Evolutionary conservation across 2,797 vertebrate genomes (phyloP).

Genomic region (Trichosurus vulpecula): DNA sequence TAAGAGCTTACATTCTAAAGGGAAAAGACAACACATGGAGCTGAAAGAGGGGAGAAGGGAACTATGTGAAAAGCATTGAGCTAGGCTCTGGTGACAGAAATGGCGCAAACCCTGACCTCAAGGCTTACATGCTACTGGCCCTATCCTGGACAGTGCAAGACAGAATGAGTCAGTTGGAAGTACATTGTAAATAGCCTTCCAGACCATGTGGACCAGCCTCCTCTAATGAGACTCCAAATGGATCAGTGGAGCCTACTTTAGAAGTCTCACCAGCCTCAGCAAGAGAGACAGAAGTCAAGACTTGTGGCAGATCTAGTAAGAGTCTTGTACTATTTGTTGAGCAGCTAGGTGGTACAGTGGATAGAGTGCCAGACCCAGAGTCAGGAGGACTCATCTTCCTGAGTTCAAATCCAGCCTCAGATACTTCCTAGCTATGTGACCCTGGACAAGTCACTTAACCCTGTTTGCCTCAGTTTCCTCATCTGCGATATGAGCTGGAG

Average conservation of each 20-base stretch:
- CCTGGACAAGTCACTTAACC: too few species aligned
- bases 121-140: neutral
- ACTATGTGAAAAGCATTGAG: neutral
- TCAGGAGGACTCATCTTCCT: too few species aligned
- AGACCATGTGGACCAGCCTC: too few species aligned
- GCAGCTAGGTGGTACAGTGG: too few species aligned
- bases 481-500: too few species aligned
- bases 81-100: neutral
- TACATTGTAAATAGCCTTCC: neutral
- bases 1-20: too few species aligned
- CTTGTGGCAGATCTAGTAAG: neutral
- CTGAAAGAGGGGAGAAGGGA: neutral
- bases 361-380: too few species aligned
- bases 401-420: too few species aligned
- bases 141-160: neutral
- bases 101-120: neutral
- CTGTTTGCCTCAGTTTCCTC: too few species aligned
- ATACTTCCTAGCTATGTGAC: too few species aligned
- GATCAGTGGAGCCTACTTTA: neutral
- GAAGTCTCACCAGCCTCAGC: neutral
- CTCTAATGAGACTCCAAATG: neutral
- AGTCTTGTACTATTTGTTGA: neutral
- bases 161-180: neutral
- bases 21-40: neutral
- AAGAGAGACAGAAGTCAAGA: neutral